Base-by-base conservation (phyloP, 2,797 vertebrate genomes). In the Vespertilio murinus region DNA sequence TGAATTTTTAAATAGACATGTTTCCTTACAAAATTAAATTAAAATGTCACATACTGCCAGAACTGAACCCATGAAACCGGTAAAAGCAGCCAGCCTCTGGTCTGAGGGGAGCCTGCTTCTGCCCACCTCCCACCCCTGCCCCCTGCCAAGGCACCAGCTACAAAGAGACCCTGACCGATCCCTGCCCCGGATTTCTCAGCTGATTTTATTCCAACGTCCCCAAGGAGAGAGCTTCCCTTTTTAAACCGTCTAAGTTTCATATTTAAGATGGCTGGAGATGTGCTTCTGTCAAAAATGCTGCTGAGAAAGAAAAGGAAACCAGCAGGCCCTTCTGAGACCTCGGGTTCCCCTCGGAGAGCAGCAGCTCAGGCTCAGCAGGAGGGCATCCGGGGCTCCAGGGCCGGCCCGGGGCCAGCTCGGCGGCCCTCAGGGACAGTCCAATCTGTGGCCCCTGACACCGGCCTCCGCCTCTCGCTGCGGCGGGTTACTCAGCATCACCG, bases 161-260 rank as follows among this genome's bases (percentile, higher is more conserved):
- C 23, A 11, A 14, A 38, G 13, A 47, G 23, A 80, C n/a, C 82
- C 47, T 45, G 25, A 95, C 13, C 93, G 54, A 81, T 74, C 74
- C 23, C 35, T 94, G 90, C 49, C 91, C 83, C 81, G 92, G 95
- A 75, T 56, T 52, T 70, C 84, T 75, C 42, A 33, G 93, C 84
- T 87, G 71, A 93, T 49, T 95, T 94, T 94, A 93, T 93, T 97
- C 73, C 94, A 96, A 95, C 95, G 69, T 93, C 84, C 67, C 77
- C 78, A 42, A 35, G 81, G 20, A 92, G 80, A 93, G 16, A 40
- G 45, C 33, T 95, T 97, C 78, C 25, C 71, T 91, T 95, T 95
- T 74, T 35, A 84, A 96, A 90, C 95, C 71, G 88, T 78, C 96
- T 95, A 49, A 92, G 95, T n/a, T 84, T 65, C 90, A 4, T 94